A percentile compares a stretch with the other conserved stretches of the same genome.
Conservation (phyloP, 2,113 vertebrate species). For the Gallinago undulata region DNA sequence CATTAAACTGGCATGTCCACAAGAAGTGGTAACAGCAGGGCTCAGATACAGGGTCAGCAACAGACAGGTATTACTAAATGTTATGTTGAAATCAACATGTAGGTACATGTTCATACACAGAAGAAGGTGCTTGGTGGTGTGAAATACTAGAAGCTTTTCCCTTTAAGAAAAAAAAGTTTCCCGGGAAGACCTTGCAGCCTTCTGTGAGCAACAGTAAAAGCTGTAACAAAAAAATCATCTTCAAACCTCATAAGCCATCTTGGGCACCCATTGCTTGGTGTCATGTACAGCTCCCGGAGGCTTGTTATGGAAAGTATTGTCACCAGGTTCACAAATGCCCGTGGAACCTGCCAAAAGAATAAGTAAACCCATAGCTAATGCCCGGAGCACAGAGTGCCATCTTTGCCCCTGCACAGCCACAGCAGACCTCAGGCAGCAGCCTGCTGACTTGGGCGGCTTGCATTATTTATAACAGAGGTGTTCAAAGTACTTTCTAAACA, state of each 20-base stretch:
- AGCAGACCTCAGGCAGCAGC: not conserved
- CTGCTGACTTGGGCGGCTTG: not conserved
- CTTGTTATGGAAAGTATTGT: not conserved
- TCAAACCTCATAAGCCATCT: conserved; percentile 67
- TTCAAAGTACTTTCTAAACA: not conserved
- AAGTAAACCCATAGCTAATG: not conserved
- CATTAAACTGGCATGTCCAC: not conserved
- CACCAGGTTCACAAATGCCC: conserved; percentile 77
- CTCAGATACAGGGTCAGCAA: not conserved
- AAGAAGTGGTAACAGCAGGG: not conserved
- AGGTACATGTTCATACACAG: not conserved
- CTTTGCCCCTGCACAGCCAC: not conserved
- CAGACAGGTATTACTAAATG: not conserved
- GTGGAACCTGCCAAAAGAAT: conserved; percentile 72
- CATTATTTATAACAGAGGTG: not conserved
- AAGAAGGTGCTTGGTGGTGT: not conserved
- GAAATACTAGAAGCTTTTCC: not conserved
- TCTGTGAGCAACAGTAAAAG: not conserved
- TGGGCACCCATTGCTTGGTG: conserved; percentile 16
- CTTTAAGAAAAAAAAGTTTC: not conserved
- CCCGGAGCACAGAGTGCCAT: not conserved
- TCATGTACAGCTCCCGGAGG: conserved; percentile 62
- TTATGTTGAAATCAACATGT: not conserved
- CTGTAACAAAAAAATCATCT: not conserved
- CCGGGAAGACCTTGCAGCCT: not conserved